Percentiles rank a stretch among this genome's conserved stretches.
These are phyloP conservation scores for Artibeus lituratus DNA, from an alignment of 2,797 vertebrate species.

Conservation along the genomic window DNA sequence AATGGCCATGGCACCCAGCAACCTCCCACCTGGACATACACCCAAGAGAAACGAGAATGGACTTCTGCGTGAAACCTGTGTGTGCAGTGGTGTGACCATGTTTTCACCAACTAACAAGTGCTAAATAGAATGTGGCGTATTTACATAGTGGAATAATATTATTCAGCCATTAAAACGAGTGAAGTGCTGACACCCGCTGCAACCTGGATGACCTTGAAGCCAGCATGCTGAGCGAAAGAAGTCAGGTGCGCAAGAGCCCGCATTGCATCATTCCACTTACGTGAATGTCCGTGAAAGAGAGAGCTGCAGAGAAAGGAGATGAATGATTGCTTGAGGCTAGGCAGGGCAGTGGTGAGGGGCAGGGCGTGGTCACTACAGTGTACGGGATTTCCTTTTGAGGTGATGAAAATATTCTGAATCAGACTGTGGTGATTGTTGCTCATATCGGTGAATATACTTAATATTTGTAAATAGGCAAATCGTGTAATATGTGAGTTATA, in stretches of 20 bases:
- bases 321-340: background rate
- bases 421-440: background rate
- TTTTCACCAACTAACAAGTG: background rate
- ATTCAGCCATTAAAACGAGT: background rate
- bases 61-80: background rate
- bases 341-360: background rate
- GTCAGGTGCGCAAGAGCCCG: background rate
- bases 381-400: background rate
- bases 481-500: background rate
- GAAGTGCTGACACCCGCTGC: background rate
- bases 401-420: background rate
- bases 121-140: background rate
- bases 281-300: background rate
- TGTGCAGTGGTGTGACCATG: background rate
- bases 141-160: background rate
- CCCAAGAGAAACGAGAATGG: background rate
- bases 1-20: background rate
- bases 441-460: background rate
- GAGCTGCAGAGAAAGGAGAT: background rate
- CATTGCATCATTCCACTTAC: background rate
- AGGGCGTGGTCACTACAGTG: too few relatives aligned
- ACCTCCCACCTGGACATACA: background rate
- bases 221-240: background rate
- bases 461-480: background rate
- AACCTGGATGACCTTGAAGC: background rate